Evolutionary conservation across 2,797 vertebrate species (phyloP), one percentile per base, ranked within the genome.

Genomic region (Peromyscus nudipes): DNA sequence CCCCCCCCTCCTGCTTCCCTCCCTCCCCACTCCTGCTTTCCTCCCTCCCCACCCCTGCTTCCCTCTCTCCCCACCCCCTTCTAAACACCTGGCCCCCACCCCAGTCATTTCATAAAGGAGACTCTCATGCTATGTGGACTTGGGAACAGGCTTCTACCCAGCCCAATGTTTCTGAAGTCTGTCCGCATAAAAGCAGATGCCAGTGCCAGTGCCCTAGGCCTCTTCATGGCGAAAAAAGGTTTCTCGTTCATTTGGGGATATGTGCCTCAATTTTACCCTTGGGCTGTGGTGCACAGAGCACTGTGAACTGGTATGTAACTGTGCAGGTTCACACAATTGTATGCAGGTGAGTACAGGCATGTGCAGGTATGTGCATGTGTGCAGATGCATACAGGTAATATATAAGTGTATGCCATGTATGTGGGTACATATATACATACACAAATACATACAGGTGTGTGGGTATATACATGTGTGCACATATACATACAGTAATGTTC

Each of bases 161-260:
- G 6, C 21, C 2, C 64, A 75, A 1, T 11, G n/a, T 3, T 73
- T 79, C 55, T 11, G 9, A 90, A 89, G 75, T 49, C 2, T 2
- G 0, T 46, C n/a, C 23, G 2, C 1, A 0, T 5, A 4, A 31
- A 46, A 7, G 25, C 13, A 2, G 12, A 37, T 55, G 46, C 5
- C n/a, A 7, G 29, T 0, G 0, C 31, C 40, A 17, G 29, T 0
- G 0, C 7, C 46, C 49, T 2, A 0, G 8, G 64, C 76, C 29
- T 64, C 40, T 34, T 1, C 8, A 6, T 2, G 6, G 60, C 31
- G 16, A 16, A 57, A 8, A 6, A 46, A 13, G 40, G 1, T 16
- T 79, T 67, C 6, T 11, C 19, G 37, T 16, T 62, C 37, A 14
- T 12, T 81, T 23, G 1, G 0, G 2, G 34, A 21, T 29, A 0